Evolutionary conservation across 2,113 vertebrate genomes (phyloP), one percentile per base, ranked within the genome.

Genomic region (Pelodiscus sinensis): DNA sequence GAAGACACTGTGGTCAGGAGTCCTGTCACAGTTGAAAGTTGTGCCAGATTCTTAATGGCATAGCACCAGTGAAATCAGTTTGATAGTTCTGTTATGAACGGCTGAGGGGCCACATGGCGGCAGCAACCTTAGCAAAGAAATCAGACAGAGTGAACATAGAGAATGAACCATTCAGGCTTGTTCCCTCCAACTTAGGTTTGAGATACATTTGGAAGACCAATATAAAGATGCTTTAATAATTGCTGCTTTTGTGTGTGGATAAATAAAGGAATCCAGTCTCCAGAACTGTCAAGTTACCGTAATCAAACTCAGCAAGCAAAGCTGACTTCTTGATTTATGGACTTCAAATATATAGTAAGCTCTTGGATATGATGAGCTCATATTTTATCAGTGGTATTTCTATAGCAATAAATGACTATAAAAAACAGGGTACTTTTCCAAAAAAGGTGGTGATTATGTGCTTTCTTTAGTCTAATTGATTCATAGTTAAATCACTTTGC

Each of bases 221-320:
- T 18, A 19, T 2, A 44, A 65, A 55, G 8, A 55, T 55, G 44
- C 54, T 79, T 75, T 24, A 82, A 13, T 52, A 25, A 2, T 80
- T 35, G 2, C 52, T 87, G 82, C 19, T n/a, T 90, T 54, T 54
- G 52, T 79, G 86, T 11, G 8, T 92, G 62, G 78, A 71, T 79
- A 86, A 93, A 82, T 92, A 31, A 85, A 87, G 82, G 80, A 90
- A 75, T 92, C 88, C 5, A 4, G 56, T 24, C 29, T 86, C 75
- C 79, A 60, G 82, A 89, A 29, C 87, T 87, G 71, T n/a, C 29
- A 29, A 81, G 35, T 89, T 44, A 57, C 84, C 35, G 31, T 62
- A 51, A 79, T 51, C 35, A 54, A 14, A 82, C n/a, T 71, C 8
- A 6, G 35, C 52, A 75, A 65, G 29, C 50, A 51, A 11, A 68